Evolutionary conservation across 1,140 invertebrate species (phyloP).

Genomic region (Mamestra configurata): DNA sequence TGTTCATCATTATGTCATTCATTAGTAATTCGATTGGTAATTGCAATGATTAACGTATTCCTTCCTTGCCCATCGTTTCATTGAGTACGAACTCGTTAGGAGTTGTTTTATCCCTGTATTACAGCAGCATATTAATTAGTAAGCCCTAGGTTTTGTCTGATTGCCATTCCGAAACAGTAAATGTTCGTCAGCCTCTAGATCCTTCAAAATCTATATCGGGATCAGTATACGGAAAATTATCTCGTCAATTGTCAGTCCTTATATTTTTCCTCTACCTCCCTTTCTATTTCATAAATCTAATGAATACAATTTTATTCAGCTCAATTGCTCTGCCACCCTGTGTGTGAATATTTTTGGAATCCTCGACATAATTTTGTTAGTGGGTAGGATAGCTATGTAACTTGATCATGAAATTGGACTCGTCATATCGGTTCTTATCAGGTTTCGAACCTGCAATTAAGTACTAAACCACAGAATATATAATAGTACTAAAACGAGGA

Average conservation of each 20-base stretch:
- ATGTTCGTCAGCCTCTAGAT: not conserved
- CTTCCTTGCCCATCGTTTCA: not conserved
- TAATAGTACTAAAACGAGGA: no score
- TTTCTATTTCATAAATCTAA: not conserved
- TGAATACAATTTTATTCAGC: not conserved
- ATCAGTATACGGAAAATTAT: constrained; percentile 5
- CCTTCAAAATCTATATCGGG: constrained; percentile 25
- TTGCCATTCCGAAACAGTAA: not conserved
- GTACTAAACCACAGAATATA: no score
- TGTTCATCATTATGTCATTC: no score
- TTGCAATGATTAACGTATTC: not conserved
- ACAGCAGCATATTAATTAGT: not conserved
- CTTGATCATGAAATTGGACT: no score
- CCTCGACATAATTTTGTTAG: no score
- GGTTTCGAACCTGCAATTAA: no score
- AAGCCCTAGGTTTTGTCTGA: constrained; percentile 2
- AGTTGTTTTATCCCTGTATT: not conserved
- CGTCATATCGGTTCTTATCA: no score
- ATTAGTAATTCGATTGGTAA: no score
- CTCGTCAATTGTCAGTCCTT: no score
- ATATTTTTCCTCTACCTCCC: not conserved
- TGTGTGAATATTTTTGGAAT: no score
- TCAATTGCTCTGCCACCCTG: not conserved
- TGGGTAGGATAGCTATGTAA: no score
- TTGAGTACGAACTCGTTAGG: no score